Evolutionary conservation across 1,140 invertebrate species (phyloP), one percentile per base, ranked within the genome.

Genomic region (Venturia canescens): DNA sequence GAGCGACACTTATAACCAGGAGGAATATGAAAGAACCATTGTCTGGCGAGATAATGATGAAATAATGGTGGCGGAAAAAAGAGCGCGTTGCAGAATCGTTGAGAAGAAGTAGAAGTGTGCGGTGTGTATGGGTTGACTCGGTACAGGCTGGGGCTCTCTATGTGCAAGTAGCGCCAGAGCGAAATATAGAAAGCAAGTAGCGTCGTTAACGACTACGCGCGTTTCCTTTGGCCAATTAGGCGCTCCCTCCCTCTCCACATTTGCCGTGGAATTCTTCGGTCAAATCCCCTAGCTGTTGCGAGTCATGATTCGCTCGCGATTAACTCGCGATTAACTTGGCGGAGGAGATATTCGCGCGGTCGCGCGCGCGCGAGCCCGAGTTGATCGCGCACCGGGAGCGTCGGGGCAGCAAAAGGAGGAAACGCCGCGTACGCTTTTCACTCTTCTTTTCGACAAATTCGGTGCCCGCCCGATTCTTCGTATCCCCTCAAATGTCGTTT

Each of bases 191-290:
- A 84, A 80, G 83, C 82, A 82, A 84, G 83, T 80, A 74, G 83
- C 85, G 83, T 86, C 86, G 84, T 88, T 87, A 88, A 88, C 86
- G 87, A 84, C 85, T 83, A 83, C 69, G 83, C 69, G 83, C 81
- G 82, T 83, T 84, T 85, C 80, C 84, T 84, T 83, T 86, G 84
- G 79, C 84, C 82, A 84, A 86, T 86, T 83, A 86, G 16, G 15
- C 48, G 18, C 50, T n/a, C 50, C n/a, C 50, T 21, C 50, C 6
- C n/a, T 21, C 50, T 21, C 50, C 50, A n/a, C 85, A 82, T 83
- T 44, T 29, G 4, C 71, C 9, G 16, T 38, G 15, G 53, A 53
- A 76, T 76, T 76, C 72, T 76, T 63, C 71, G 23, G 44, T 48
- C 23, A 71, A 74, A 74, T 27, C 38, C 44, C n/a, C 69, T 71